Conservation (phyloP, 2,888 invertebrate species). For the Lasiommata megera region DNA sequence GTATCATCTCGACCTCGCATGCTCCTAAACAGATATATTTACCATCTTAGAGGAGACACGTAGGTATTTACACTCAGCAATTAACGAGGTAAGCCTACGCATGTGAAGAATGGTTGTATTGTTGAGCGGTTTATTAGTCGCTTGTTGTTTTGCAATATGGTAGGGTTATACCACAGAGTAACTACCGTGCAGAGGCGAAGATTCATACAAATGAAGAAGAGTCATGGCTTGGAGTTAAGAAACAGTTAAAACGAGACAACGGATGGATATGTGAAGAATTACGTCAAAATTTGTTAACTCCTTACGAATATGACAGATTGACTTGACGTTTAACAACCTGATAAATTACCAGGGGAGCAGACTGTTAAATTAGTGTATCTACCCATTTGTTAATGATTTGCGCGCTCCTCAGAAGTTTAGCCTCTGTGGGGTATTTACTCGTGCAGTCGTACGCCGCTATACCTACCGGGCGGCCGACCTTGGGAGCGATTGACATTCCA, state of each 20-base stretch:
- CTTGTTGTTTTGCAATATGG: constrained; percentile 39
- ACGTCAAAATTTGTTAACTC: too few relatives aligned
- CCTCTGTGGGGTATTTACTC: background rate
- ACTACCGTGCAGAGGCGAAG: background rate
- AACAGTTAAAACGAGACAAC: too few relatives aligned
- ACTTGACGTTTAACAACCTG: too few relatives aligned
- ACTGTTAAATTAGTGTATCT: too few relatives aligned
- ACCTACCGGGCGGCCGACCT: constrained; percentile 55
- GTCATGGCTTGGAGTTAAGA: too few relatives aligned
- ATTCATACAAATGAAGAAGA: too few relatives aligned
- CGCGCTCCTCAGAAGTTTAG: background rate
- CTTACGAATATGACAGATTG: too few relatives aligned
- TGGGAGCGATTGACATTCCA: constrained; percentile 66
- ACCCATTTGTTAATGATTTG: too few relatives aligned
- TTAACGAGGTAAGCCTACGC: constrained; percentile 48
- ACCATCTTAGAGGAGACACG: constrained; percentile 52
- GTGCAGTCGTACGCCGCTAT: background rate
- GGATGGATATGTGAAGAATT: too few relatives aligned
- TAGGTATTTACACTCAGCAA: constrained; percentile 46
- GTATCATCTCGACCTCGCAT: constrained; percentile 54
- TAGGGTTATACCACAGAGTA: constrained; percentile 42
- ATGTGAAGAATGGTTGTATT: constrained; percentile 30
- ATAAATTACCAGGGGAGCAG: too few relatives aligned
- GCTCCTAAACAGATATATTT: constrained; percentile 57
- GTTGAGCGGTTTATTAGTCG: constrained; percentile 21